Evolutionary conservation across 2,888 invertebrate genomes (phyloP), one percentile per base, ranked within the genome.

Genomic region (Callinectes sapidus): DNA sequence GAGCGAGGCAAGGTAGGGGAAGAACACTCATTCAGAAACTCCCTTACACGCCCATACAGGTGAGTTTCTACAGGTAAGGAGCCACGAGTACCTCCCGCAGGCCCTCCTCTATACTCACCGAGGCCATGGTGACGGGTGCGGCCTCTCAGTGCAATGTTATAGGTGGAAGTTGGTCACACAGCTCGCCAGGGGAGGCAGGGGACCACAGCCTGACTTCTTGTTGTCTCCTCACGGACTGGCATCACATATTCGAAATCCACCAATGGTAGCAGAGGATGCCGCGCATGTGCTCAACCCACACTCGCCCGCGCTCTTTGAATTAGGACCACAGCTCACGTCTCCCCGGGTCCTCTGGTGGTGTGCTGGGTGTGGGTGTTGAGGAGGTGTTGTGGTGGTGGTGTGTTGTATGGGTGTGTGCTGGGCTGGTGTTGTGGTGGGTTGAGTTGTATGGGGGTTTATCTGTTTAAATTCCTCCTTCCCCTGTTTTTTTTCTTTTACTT

Each of bases 201-300:
- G 16, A 3, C 13, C 18, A n/a, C 71, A 77, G 28, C 71, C 71
- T 3, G 71, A 13, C 71, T 28, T n/a, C 71, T 77, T 28, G 71
- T 77, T 81, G 32, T 16, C 81, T 81, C 35, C n/a, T 13, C 10
- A n/a, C 5, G 81, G 81, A 81, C 81, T 81, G 81, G 81, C 35
- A 81, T 16, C 81, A 81, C 16, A 81, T 10, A 71, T 81, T 81
- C 81, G 81, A 81, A 81, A 81, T 81, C 35, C 35, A 16, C 81
- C 81, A 81, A 81, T 81, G 35, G 81, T 18, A 81, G 16, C 13
- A 32, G 35, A 35, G 35, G 35, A 35, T 10, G 81, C 81, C 81
- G 81, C 81, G 81, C 81, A 81, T 81, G 81, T 81, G 81, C 81
- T 35, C 32, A 81, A 32, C 81, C 35, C 81, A 35, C 35, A 35